These are phyloP conservation scores for Podargus strigoides DNA, from an alignment of 2,797 vertebrate species.

Conservation along the genomic window DNA sequence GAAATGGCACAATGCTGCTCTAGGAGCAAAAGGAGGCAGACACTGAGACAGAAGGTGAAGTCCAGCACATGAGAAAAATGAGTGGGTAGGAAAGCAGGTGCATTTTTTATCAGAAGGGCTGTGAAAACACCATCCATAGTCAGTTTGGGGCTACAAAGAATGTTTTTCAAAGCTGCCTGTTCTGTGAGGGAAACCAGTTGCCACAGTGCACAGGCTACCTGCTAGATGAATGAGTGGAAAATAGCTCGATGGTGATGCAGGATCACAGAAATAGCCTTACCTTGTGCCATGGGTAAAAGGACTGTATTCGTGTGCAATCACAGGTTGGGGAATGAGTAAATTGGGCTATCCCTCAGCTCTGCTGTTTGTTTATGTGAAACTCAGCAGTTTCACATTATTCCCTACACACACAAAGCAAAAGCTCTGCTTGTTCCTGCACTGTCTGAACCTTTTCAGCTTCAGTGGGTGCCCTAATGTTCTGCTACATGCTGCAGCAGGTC, in stretches of 20 bases:
- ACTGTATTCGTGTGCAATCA: neutral
- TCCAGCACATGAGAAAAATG: slow-evolving; percentile 17
- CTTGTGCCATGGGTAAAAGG: neutral
- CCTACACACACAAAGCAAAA: neutral
- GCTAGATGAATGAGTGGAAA: neutral
- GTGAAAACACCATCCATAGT: neutral
- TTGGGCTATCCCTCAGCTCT: neutral
- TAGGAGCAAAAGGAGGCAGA: slow-evolving; percentile 23
- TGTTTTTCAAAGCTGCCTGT: neutral
- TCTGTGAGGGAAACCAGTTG: neutral
- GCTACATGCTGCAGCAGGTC: neutral
- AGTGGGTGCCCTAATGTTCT: neutral
- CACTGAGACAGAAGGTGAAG: slow-evolving; percentile 16
- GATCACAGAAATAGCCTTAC: neutral
- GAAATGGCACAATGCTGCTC: slow-evolving; percentile 11
- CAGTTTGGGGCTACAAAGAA: neutral
- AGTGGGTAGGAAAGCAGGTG: neutral
- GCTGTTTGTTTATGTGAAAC: neutral
- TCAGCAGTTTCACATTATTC: neutral
- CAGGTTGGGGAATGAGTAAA: neutral
- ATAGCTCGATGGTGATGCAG: neutral
- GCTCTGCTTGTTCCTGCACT: accelerated
- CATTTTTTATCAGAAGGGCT: neutral
- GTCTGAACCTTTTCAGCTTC: neutral
- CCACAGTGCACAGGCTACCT: neutral